Conservation (phyloP, 1,140 invertebrate genomes). For the Leptoteleia sp. region DNA sequence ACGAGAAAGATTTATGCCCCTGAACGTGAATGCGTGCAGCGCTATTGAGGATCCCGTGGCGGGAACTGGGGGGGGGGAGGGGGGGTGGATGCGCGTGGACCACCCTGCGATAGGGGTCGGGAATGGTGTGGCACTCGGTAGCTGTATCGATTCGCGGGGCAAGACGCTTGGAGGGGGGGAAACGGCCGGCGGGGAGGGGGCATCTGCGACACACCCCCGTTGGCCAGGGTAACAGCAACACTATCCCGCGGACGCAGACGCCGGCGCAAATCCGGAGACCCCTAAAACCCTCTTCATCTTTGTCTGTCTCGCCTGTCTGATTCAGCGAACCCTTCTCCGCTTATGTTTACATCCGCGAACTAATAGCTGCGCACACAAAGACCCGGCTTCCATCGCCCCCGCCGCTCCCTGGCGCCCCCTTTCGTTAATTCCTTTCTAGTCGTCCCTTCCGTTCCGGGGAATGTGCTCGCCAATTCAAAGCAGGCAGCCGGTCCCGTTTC, state of each 20-base stretch:
- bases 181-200: slow-evolving; percentile 12
- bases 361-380: slow-evolving; percentile 35
- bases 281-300: slow-evolving; percentile 38
- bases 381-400: slow-evolving; percentile 1
- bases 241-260: slow-evolving; percentile 65
- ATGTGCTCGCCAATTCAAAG: slow-evolving; percentile 40
- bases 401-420: slow-evolving; percentile 2
- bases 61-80: too few relatives aligned
- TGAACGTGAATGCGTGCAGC: too few relatives aligned
- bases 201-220: slow-evolving; percentile 74
- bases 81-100: too few relatives aligned
- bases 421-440: slow-evolving; percentile 58
- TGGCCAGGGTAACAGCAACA: slow-evolving; percentile 70
- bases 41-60: too few relatives aligned
- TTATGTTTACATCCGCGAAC: slow-evolving; percentile 46
- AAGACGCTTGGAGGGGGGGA: slow-evolving; percentile 67
- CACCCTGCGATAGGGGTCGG: slow-evolving; percentile 45
- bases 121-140: slow-evolving; percentile 74
- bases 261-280: slow-evolving; percentile 59
- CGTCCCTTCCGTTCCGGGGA: slow-evolving; percentile 25
- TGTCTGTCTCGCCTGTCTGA: slow-evolving; percentile 43
- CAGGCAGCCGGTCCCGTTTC: slow-evolving; percentile 12
- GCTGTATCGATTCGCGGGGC: slow-evolving; percentile 79
- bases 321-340: slow-evolving; percentile 18
- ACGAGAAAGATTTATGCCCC: background rate